Base-by-base conservation (phyloP, 1,140 invertebrate species). In the Asobara japonica region DNA sequence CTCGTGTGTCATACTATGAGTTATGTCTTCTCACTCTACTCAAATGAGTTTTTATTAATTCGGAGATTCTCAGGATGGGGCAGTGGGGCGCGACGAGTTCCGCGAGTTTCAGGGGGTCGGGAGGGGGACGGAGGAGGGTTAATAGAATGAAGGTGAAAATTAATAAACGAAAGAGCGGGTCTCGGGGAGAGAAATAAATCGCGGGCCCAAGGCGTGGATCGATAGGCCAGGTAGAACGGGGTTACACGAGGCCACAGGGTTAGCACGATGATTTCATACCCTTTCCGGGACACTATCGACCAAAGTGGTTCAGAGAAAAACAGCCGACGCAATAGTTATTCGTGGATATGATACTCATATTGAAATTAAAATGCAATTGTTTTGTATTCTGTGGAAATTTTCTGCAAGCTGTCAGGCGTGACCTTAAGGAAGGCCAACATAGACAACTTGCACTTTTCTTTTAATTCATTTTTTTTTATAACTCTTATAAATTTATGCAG, bases 261-360 rank as follows among this genome's bases (percentile, higher is more conserved):
- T 31, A 25, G 45, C 7, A 33, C 33, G 73, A 75, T 75, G 73
- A 75, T 72, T 75, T 75, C 73, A 75, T 75, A 72, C 64, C 64
- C 64, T 72, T 75, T 75, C 73, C 73, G 64, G 68, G 73, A 75
- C 61, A 72, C 71, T 72, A 75, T 75, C 73, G 73, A 75, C 41
- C 73, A 66, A 18, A 60, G 65, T 48, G 30, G 65, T 64, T 72
- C 60, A 60, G 38, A 68, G 65, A 69, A 67, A 25, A 25, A 8
- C n/a, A 11, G 18, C 29, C 71, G 62, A 70, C 48, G 60, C 29
- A 67, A 68, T 67, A 66, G 67, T 56, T 73, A 69, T 66, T 73
- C 41, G 3, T 16, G 29, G 8, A 38, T 33, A 29, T 29, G 7
- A 70, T 64, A 48, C 29, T n/a, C n/a, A n/a, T n/a, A 64, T 31